phyloP scores from a whole-genome alignment of 2,113 vertebrate genomes.

The Egretta garzetta region DNA sequence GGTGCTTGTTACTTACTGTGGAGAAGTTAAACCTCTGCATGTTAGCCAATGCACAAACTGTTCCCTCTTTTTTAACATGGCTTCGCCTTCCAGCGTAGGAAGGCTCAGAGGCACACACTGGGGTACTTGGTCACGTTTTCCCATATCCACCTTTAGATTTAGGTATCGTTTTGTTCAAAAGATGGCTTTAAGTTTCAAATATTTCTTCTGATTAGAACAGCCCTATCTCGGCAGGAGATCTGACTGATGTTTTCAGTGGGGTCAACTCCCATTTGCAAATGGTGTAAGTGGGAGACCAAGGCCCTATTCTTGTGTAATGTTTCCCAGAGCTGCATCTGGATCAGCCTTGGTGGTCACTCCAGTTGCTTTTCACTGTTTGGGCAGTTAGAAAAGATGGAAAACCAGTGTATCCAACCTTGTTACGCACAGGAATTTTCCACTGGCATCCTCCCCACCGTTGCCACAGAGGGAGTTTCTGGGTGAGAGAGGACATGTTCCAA shows the following conservation, averaged over 20 bases:
- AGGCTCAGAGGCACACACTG: background rate
- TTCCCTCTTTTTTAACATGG: background rate
- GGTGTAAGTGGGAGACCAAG: too few relatives aligned
- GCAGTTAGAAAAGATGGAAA: background rate
- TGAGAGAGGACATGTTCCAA: background rate
- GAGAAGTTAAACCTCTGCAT: background rate
- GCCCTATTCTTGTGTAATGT: background rate
- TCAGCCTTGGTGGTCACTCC: background rate
- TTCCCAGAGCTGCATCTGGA: background rate
- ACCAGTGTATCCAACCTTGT: background rate
- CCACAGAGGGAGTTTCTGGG: background rate
- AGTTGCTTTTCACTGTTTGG: background rate
- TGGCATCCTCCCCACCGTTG: background rate
- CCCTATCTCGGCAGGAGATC: background rate
- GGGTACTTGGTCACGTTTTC: background rate
- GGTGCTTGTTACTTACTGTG: background rate
- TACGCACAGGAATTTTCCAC: background rate
- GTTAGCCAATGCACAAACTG: background rate
- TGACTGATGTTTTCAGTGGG: background rate
- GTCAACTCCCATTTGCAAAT: too few relatives aligned
- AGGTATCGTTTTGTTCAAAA: background rate
- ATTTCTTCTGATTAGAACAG: background rate
- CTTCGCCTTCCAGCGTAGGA: background rate
- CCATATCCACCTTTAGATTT: background rate
- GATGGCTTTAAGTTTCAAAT: background rate